Evolutionary conservation across 1,140 invertebrate genomes (phyloP).

Genomic region (Linepithema humile): DNA sequence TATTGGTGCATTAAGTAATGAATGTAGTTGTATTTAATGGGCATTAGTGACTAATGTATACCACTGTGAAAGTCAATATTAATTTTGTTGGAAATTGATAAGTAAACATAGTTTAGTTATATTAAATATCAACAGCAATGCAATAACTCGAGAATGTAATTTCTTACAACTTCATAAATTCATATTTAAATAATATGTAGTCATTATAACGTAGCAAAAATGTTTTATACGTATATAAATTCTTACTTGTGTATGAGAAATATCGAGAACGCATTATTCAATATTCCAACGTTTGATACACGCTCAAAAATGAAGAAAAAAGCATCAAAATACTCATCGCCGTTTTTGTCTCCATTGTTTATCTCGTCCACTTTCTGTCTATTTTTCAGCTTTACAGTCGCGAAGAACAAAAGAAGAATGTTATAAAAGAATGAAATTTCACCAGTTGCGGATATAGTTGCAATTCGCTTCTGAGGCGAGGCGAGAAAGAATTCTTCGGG

Average conservation of each 20-base stretch:
- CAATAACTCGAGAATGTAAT: neutral
- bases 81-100: constrained; percentile 25
- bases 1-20: constrained; percentile 29
- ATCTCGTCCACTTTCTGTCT: neutral
- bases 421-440: neutral
- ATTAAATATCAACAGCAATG: constrained; percentile 7
- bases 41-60: neutral
- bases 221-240: neutral
- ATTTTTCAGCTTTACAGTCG: neutral
- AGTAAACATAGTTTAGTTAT: constrained; percentile 16
- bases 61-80: constrained; percentile 24
- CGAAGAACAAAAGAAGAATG: neutral
- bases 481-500: constrained; percentile 14
- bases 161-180: neutral
- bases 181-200: no score
- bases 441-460: neutral
- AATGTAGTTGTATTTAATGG: constrained; percentile 5
- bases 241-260: neutral
- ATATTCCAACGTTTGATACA: neutral
- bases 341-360: neutral
- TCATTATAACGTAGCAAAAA: no score
- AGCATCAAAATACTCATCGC: neutral
- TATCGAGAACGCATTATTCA: neutral
- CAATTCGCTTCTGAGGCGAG: neutral
- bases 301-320: no score